A percentile compares a stretch with the other conserved stretches of the same genome.
Evolutionary conservation across 2,113 vertebrate species (phyloP).

Genomic region (Muntiacus reevesi): DNA sequence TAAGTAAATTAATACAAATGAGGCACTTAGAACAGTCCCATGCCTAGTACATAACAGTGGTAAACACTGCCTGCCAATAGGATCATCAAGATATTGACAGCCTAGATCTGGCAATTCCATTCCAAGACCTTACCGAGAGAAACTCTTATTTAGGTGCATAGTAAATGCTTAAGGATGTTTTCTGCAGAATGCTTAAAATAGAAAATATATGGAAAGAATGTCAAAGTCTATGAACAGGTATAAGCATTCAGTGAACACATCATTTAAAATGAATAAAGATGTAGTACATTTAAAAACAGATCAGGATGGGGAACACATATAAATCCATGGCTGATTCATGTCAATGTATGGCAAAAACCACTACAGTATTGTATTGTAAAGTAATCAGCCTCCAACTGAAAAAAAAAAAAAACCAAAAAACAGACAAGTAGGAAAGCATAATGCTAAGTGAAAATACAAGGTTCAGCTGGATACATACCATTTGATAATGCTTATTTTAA

Average conservation of each 20-base stretch:
- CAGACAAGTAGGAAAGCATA: background rate
- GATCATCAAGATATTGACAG: background rate
- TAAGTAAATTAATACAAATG: background rate
- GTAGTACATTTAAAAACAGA: background rate
- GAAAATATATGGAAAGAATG: background rate
- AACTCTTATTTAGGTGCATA: background rate
- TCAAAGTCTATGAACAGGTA: background rate
- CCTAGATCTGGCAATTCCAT: background rate
- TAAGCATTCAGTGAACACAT: background rate
- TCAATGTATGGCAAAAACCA: too few species aligned
- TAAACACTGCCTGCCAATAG: background rate
- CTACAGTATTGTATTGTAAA: too few species aligned
- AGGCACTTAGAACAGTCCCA: background rate
- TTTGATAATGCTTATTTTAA: background rate
- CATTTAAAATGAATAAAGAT: background rate
- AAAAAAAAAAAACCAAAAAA: too few species aligned
- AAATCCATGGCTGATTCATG: too few species aligned
- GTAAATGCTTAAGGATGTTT: background rate
- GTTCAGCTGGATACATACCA: background rate
- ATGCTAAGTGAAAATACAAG: background rate
- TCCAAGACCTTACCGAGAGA: background rate
- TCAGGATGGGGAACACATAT: too few species aligned
- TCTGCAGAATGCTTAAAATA: background rate
- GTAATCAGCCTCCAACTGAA: too few species aligned
- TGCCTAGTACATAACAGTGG: background rate